Percentiles rank a stretch among this genome's conserved stretches.
Conservation (phyloP, 2,797 vertebrate genomes). For the Oryzias dopingdopingensis region DNA sequence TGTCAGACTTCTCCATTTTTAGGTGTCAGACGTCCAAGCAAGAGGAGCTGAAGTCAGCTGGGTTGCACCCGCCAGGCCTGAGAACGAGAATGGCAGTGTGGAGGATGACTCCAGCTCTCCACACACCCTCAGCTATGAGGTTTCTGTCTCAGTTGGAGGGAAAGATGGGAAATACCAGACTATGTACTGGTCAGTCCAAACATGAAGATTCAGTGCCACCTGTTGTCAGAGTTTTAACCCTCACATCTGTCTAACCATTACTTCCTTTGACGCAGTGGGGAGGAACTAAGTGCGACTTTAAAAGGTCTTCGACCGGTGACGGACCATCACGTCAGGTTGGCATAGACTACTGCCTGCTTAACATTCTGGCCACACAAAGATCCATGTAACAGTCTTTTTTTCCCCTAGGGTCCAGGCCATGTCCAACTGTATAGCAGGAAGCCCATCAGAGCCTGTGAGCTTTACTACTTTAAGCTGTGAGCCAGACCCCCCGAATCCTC, state of each 20-base stretch:
- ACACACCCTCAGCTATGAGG: slow-evolving; percentile 84
- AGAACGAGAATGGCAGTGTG: slow-evolving; percentile 68
- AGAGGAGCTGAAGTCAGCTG: slow-evolving; percentile 82
- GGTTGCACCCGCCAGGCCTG: slow-evolving; percentile 79
- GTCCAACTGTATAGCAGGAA: slow-evolving; percentile 87
- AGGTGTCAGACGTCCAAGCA: slow-evolving; percentile 91
- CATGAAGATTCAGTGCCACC: background rate
- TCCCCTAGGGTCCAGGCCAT: slow-evolving; percentile 85
- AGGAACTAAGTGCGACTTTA: slow-evolving; percentile 88
- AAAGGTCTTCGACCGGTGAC: slow-evolving; percentile 94
- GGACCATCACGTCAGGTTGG: slow-evolving; percentile 91
- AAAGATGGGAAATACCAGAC: slow-evolving; percentile 91
- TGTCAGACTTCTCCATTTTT: slow-evolving; percentile 9
- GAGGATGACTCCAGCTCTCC: slow-evolving; percentile 56
- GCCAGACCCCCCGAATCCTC: slow-evolving; percentile 88
- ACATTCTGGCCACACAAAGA: background rate
- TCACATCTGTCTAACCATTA: background rate
- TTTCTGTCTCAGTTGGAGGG: slow-evolving; percentile 85
- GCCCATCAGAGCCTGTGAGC: slow-evolving; percentile 86
- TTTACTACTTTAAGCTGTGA: slow-evolving; percentile 93
- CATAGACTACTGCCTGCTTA: background rate
- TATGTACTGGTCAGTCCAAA: slow-evolving; percentile 81
- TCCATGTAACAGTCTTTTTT: slow-evolving; percentile 26
- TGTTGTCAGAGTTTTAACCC: background rate
- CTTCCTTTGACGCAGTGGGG: slow-evolving; percentile 76